Evolutionary conservation across 2,113 vertebrate species (phyloP).

Genomic region (Charadrius vociferus): DNA sequence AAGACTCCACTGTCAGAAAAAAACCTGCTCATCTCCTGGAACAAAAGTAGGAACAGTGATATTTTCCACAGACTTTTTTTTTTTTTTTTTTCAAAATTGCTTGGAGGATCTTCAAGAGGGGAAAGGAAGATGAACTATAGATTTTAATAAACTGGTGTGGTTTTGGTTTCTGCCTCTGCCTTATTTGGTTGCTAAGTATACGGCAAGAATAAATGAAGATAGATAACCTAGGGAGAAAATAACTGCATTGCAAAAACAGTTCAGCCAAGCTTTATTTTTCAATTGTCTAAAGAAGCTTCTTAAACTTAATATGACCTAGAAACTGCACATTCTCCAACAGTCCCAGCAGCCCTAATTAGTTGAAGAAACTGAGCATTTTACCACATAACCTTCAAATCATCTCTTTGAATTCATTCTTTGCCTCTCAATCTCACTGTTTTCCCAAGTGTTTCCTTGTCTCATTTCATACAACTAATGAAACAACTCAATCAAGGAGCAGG

Average conservation of each 20-base stretch:
- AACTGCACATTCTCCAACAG: conserved; percentile 62
- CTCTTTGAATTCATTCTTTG: conserved; percentile 72
- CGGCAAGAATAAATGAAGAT: conserved; percentile 15
- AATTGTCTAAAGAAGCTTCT: conserved; percentile 41
- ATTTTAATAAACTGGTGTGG: not conserved
- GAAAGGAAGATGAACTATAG: not conserved
- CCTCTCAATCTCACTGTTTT: conserved; percentile 66
- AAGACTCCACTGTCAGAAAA: not conserved
- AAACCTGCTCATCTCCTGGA: not conserved
- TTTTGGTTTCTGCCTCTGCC: not conserved
- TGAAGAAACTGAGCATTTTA: conserved; percentile 67
- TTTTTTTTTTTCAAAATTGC: not conserved
- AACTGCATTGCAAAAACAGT: conserved; percentile 38
- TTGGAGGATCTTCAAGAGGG: not conserved
- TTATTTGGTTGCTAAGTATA: not conserved
- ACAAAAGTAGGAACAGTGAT: not conserved
- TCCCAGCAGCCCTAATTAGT: conserved; percentile 79
- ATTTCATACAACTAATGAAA: conserved; percentile 77
- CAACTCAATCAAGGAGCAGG: conserved; percentile 75
- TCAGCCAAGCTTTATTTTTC: conserved; percentile 63
- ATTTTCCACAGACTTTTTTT: not conserved
- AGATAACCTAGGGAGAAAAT: conserved; percentile 4
- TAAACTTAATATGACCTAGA: conserved; percentile 75
- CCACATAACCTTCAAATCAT: conserved; percentile 76
- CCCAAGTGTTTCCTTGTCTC: conserved; percentile 73